A percentile compares a stretch with the other conserved stretches of the same genome.
These are phyloP conservation scores for Brotula barbata DNA, from an alignment of 2,797 vertebrate species.

Conservation along the genomic window DNA sequence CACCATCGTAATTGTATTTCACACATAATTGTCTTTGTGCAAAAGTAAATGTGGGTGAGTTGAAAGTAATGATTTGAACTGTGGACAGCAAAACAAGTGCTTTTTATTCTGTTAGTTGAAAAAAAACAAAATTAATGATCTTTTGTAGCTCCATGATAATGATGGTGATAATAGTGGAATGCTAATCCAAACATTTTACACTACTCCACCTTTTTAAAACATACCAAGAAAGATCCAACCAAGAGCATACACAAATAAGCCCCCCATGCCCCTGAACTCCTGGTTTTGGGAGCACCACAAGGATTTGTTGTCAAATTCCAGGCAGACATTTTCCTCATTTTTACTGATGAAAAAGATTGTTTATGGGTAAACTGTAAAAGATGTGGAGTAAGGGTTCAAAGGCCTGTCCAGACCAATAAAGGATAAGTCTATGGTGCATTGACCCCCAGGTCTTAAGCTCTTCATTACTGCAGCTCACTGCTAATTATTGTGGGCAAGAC, in stretches of 20 bases:
- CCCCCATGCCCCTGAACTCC: not conserved
- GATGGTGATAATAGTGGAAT: slow-evolving; percentile 8
- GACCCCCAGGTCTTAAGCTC: slow-evolving; percentile 69
- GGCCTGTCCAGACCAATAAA: slow-evolving; percentile 64
- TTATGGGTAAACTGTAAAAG: slow-evolving; percentile 51
- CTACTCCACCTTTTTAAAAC: slow-evolving; percentile 1
- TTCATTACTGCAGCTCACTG: slow-evolving; percentile 69
- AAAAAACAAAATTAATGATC: slow-evolving; percentile 2
- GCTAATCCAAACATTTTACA: slow-evolving; percentile 5
- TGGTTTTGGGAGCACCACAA: slow-evolving; percentile 17
- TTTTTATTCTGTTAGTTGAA: not conserved
- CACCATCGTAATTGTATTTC: not conserved
- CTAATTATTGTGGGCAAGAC: slow-evolving; percentile 70
- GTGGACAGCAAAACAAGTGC: not conserved
- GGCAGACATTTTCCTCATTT: slow-evolving; percentile 7
- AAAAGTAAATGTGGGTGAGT: no score
- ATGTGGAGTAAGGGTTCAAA: slow-evolving; percentile 58
- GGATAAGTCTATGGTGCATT: slow-evolving; percentile 55
- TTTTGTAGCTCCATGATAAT: slow-evolving; percentile 7
- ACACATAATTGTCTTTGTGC: no score
- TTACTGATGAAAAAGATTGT: slow-evolving; percentile 37
- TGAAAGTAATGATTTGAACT: not conserved
- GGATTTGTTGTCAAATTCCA: slow-evolving; percentile 32
- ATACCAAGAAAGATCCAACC: not conserved
- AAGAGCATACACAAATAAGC: not conserved